Conservation (phyloP, 2,113 vertebrate genomes). For the Nanger granti region DNA sequence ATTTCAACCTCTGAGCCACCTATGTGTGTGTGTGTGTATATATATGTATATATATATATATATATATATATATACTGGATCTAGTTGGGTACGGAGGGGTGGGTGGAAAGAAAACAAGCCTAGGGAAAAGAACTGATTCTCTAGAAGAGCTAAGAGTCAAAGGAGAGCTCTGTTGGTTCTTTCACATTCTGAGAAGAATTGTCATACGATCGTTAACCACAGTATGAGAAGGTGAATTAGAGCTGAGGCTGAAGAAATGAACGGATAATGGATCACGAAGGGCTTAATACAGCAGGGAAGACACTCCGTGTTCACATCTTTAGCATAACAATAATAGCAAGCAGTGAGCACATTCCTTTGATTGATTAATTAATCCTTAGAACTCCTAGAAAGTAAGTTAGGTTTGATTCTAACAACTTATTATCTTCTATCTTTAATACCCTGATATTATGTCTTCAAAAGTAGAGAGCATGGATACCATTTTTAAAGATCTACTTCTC, state of each 20-base stretch:
- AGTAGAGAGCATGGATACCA: neutral
- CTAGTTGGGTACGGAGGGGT: neutral
- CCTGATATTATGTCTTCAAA: constrained; percentile 5
- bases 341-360: neutral
- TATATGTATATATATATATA: too few species aligned
- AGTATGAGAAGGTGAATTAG: neutral
- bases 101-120: neutral
- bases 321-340: neutral
- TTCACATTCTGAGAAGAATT: neutral
- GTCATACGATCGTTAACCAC: neutral
- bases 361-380: constrained; percentile 18
- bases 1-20: too few species aligned
- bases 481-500: neutral
- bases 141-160: neutral
- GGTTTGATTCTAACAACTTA: neutral
- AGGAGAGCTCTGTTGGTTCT: neutral
- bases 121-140: neutral
- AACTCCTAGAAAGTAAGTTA: constrained; percentile 15
- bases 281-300: neutral
- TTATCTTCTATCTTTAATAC: neutral
- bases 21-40: too few species aligned
- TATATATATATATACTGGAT: neutral
- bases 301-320: neutral
- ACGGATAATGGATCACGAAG: neutral
- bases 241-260: neutral